These are phyloP conservation scores for Amblyopsis rosae DNA, from an alignment of 2,113 vertebrate species.

Conservation along the genomic window DNA sequence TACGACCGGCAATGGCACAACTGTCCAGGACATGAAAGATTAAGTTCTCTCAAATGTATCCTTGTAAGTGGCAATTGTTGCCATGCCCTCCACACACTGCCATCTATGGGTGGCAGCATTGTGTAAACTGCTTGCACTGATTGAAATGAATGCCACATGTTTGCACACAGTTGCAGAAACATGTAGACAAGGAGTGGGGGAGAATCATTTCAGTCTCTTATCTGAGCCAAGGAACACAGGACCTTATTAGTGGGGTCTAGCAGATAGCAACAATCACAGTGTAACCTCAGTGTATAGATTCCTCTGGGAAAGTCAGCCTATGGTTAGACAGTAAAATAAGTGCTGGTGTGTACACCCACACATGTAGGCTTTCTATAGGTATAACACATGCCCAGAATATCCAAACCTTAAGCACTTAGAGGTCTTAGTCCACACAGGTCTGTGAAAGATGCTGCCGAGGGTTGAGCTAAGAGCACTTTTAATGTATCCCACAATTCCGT, in stretches of 20 bases:
- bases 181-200: background rate
- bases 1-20: too few relatives aligned
- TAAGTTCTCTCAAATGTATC: too few relatives aligned
- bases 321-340: slow-evolving; percentile 1
- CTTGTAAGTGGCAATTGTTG: too few relatives aligned
- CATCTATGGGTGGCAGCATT: background rate
- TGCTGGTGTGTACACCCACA: background rate
- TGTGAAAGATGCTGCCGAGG: too few relatives aligned
- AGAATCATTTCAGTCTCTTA: slow-evolving; percentile 1
- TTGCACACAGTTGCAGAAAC: background rate
- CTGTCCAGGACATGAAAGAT: too few relatives aligned
- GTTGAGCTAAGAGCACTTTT: too few relatives aligned
- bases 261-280: background rate
- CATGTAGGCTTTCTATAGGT: too few relatives aligned
- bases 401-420: too few relatives aligned
- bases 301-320: slow-evolving; percentile 1
- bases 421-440: too few relatives aligned
- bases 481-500: background rate
- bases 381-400: too few relatives aligned
- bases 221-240: background rate
- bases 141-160: background rate
- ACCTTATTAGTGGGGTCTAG: slow-evolving; percentile 4
- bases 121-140: background rate
- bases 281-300: background rate
- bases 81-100: too few relatives aligned